A percentile compares a stretch with the other conserved stretches of the same genome.
Evolutionary conservation across 1,140 invertebrate species (phyloP).

Genomic region (Drosophila nannoptera): DNA sequence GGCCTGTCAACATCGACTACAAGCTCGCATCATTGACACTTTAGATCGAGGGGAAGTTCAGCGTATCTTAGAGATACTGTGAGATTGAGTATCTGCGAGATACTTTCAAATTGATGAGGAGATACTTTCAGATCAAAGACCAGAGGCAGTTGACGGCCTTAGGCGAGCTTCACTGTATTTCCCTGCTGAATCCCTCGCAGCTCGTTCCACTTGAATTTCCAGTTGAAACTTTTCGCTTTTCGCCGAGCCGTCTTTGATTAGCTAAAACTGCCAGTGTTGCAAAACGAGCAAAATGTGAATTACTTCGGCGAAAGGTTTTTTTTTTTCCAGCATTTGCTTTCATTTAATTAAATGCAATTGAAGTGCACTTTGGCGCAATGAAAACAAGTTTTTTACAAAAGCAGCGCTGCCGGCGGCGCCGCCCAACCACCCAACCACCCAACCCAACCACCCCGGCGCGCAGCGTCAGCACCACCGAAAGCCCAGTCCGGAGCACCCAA

Average conservation of each 20-base stretch:
- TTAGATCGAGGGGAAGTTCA: no score
- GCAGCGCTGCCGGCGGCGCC: conserved; percentile 12
- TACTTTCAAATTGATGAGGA: no score
- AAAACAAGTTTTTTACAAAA: conserved; percentile 48
- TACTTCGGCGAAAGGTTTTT: conserved; percentile 5
- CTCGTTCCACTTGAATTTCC: neutral
- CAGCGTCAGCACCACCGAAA: neutral
- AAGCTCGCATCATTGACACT: no score
- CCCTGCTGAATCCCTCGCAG: no score
- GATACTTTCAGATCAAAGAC: no score
- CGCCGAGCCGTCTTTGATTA: neutral
- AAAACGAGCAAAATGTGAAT: neutral
- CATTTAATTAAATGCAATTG: conserved; percentile 71
- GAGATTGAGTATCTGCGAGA: no score
- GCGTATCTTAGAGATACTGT: no score
- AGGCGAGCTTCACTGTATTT: no score
- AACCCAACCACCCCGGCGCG: neutral
- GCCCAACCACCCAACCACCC: conserved; percentile 3
- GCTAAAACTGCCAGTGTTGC: conserved; percentile 1
- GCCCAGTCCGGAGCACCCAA: conserved; percentile 7
- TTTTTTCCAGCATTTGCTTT: conserved; percentile 20
- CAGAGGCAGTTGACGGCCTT: no score
- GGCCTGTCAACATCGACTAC: no score
- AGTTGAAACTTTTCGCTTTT: neutral
- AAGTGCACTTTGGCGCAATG: conserved; percentile 61